Base-by-base conservation (phyloP, 2,113 vertebrate species). In the Gavia stellata region DNA sequence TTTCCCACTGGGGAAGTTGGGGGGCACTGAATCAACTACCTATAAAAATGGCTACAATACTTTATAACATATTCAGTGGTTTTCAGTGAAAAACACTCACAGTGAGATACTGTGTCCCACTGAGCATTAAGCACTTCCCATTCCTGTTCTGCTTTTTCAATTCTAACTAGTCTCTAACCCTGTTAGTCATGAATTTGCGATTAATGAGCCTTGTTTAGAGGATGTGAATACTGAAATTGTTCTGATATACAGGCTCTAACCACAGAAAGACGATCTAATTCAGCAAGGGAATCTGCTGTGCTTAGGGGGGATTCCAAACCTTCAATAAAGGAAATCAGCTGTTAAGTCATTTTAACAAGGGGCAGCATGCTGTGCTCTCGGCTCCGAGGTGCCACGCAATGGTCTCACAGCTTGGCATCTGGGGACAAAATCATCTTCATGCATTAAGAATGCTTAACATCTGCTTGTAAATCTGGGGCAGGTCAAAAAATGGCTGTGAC, bases 121-220 rank as follows among this genome's bases (percentile, higher is more conserved):
- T 78, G 89, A 92, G 95, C 86, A 92, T 63, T 66, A 90, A 92
- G 53, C 67, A 90, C 59, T 94, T 94, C 86, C 81, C 93, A 63
- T 86, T 59, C 63, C 79, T 36, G 44, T 70, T 96, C 88, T 63
- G 77, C 91, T 73, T 83, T 74, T 89, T 59, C 88, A 78, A 34
- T 44, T 86, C 59, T 80, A 77, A 91, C 81, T 66, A 86, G 79
- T 95, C 94, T 55, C 91, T 84, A 94, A 78, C 96, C 80, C 90
- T 68, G 49, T 86, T 91, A 95, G 92, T 81, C 82, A 34, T 88
- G 91, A 96, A 91, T 96, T 81, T 86, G 79, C 42, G 12, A 96
- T 95, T 97, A 96, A 96, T 95, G 88, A 96, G 82, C 91, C 92
- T 95, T 95, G 92, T 92, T 95, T 81, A 38, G 82, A 86, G 56